phyloP scores from a whole-genome alignment of 2,113 vertebrate genomes.

The Thomomys bottae region DNA sequence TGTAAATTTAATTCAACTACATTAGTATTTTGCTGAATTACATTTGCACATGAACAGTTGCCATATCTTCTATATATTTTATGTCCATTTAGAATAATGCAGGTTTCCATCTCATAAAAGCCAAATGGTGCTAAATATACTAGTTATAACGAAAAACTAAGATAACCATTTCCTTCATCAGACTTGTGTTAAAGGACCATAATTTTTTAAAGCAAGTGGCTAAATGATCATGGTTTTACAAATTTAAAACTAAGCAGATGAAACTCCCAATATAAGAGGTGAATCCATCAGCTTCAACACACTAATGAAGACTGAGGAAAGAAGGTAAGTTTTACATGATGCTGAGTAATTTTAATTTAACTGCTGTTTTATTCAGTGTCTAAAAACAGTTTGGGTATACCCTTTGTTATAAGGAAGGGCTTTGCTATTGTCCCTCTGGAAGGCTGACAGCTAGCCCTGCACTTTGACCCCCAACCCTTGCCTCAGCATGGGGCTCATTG shows the following conservation, averaged over 20 bases:
- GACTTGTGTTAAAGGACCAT: background rate
- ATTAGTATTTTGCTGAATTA: background rate
- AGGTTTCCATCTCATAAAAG: background rate
- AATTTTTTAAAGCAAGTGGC: background rate
- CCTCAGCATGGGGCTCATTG: constrained; percentile 87
- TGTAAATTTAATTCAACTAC: constrained; percentile 41
- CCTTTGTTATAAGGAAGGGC: constrained; percentile 83
- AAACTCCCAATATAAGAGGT: constrained; percentile 17
- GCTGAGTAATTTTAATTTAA: constrained; percentile 78
- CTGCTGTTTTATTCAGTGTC: constrained; percentile 74
- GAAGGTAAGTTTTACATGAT: constrained; percentile 81
- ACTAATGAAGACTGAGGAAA: constrained; percentile 40
- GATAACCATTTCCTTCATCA: constrained; percentile 16
- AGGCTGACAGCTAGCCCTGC: constrained; percentile 92
- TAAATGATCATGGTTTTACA: constrained; percentile 33
- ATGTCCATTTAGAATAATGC: constrained; percentile 26
- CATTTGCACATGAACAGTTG: background rate
- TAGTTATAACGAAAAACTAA: background rate
- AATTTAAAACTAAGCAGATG: constrained; percentile 17
- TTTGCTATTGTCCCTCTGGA: constrained; percentile 84
- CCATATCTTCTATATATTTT: constrained; percentile 4
- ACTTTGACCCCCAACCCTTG: constrained; percentile 87
- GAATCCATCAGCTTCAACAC: constrained; percentile 48
- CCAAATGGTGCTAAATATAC: background rate
- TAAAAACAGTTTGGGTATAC: constrained; percentile 78